Evolutionary conservation across 1,140 invertebrate species (phyloP), one percentile per base, ranked within the genome.

Genomic region (Aphis gossypii): DNA sequence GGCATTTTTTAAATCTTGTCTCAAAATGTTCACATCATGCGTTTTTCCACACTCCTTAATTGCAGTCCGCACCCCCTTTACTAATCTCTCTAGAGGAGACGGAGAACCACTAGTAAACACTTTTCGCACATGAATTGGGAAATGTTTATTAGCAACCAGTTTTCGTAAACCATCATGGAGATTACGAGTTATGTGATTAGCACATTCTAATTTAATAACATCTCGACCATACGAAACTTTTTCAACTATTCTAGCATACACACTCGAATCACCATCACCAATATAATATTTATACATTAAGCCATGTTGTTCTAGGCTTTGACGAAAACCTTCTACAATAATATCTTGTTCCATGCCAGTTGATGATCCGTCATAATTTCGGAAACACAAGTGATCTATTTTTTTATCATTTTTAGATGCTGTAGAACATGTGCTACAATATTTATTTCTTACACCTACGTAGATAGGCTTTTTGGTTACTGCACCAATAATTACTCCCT

Each of bases 261-360:
- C 56, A 68, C 90, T 92, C 11, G 90, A 92, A 68, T 92, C 90
- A 44, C 90, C 90, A 92, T 92, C 90, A 6, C 90, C 90, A 48
- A 92, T 92, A 23, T 76, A 76, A 68, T 68, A 76, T 60, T 60
- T 92, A 11, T 82, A 92, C 2, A 76, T 41, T 30, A 92, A 38
- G 11, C 91, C 54, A 76, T 92, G 91, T 46, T 87, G 84, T 48
- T 87, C 84, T 84, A 84, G 83, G 25, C 83, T 84, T 84, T 84
- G 38, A 0, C 83, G 38, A 21, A 87, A 87, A 23, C 83, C 83
- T 86, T 86, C 41, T 86, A 86, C 83, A 86, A 87, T 87, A 48
- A 87, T 87, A 48, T 87, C 84, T 87, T 87, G 44, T n/a, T 87
- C 44, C 84, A 87, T 87, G 48, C 84, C 14, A 0, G 30, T 87